Evolutionary conservation across 2,797 vertebrate genomes (phyloP).

Genomic region (Protosalanx chinensis): DNA sequence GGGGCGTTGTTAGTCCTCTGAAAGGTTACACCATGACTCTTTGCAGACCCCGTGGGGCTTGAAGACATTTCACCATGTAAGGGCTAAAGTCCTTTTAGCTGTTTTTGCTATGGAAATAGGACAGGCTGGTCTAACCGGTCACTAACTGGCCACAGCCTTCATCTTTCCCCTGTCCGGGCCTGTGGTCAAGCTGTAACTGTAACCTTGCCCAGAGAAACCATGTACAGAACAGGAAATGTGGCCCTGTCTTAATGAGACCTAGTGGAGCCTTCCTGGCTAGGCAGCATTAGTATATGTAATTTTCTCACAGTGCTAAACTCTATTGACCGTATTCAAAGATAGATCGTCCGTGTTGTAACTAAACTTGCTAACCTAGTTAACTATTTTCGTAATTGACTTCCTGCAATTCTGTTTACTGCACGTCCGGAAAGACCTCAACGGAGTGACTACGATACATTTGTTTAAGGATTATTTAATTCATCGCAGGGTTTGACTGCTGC

Average conservation of each 20-base stretch:
- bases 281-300: neutral
- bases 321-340: neutral
- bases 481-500: too few relatives aligned
- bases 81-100: neutral
- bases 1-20: neutral
- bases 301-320: neutral
- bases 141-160: neutral
- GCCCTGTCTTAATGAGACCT: neutral
- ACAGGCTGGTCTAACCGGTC: neutral
- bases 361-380: constrained; percentile 18
- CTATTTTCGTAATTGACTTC: neutral
- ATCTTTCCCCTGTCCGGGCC: neutral
- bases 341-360: constrained; percentile 10
- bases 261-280: neutral
- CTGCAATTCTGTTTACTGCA: neutral
- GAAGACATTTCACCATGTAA: neutral
- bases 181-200: neutral
- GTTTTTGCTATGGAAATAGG: constrained; percentile 10
- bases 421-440: too few relatives aligned
- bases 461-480: too few relatives aligned
- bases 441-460: too few relatives aligned
- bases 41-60: neutral
- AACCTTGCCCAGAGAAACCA: neutral
- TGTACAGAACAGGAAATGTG: constrained; percentile 2
- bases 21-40: neutral